These are phyloP conservation scores for Setophaga kirtlandii DNA, from an alignment of 2,113 vertebrate species.

Conservation along the genomic window DNA sequence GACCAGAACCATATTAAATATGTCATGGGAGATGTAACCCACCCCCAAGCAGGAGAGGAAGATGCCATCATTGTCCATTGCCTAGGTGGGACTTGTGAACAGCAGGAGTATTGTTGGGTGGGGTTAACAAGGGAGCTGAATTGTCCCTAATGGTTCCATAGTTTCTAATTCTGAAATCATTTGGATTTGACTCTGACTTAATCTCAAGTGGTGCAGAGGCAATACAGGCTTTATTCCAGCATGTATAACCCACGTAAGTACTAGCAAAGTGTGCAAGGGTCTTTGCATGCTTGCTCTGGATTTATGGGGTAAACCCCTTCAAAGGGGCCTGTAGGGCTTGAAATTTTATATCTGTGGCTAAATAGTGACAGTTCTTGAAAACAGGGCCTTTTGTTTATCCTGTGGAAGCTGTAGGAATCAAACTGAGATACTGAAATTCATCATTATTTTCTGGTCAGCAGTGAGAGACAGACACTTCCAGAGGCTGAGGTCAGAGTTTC, in stretches of 20 bases:
- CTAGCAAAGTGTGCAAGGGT: neutral
- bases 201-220: neutral
- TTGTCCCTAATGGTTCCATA: neutral
- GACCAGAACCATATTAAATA: constrained; percentile 77
- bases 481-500: neutral
- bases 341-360: neutral
- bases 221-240: neutral
- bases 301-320: neutral
- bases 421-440: neutral
- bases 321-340: neutral
- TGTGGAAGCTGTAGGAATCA: neutral
- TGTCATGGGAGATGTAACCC: constrained; percentile 89
- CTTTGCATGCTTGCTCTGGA: neutral
- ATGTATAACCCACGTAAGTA: neutral
- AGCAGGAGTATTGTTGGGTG: neutral
- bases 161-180: neutral
- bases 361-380: neutral
- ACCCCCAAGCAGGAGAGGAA: constrained; percentile 79
- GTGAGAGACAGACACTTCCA: neutral
- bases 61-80: constrained; percentile 91
- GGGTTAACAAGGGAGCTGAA: neutral
- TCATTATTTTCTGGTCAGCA: neutral
- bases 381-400: neutral
- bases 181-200: neutral
- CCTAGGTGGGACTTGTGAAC: constrained; percentile 74